phyloP scores from a whole-genome alignment of 2,797 vertebrate genomes.

The Cetoscarus ocellatus region DNA sequence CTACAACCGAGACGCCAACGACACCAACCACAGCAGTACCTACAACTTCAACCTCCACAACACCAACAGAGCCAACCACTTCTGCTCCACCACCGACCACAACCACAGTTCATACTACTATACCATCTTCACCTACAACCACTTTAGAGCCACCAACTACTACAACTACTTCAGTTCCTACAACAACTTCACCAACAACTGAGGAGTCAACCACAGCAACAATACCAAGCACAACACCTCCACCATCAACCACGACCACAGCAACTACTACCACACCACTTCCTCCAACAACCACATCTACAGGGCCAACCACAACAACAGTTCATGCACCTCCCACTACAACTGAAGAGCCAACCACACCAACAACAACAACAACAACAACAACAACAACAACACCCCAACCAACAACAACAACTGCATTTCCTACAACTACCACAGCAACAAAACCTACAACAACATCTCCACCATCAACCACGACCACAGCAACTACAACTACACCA shows the following conservation, averaged over 20 bases:
- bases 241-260: too few relatives aligned
- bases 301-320: background rate
- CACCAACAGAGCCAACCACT: too few relatives aligned
- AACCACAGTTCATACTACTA: too few relatives aligned
- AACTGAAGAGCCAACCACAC: background rate
- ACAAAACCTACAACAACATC: background rate
- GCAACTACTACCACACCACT: background rate
- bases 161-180: too few relatives aligned
- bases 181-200: too few relatives aligned
- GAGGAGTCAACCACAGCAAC: too few relatives aligned
- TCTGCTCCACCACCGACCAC: too few relatives aligned
- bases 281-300: background rate
- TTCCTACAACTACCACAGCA: background rate
- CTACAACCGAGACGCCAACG: background rate
- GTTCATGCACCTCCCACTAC: background rate
- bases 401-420: background rate
- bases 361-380: background rate
- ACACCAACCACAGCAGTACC: background rate
- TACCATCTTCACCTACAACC: too few relatives aligned
- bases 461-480: conserved; percentile 2
- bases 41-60: too few relatives aligned
- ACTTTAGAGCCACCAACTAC: too few relatives aligned
- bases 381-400: background rate
- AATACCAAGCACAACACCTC: too few relatives aligned
- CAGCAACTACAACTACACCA: too few relatives aligned